Conservation (phyloP, 2,888 invertebrate genomes). For the Meiosimyza decipiens region DNA sequence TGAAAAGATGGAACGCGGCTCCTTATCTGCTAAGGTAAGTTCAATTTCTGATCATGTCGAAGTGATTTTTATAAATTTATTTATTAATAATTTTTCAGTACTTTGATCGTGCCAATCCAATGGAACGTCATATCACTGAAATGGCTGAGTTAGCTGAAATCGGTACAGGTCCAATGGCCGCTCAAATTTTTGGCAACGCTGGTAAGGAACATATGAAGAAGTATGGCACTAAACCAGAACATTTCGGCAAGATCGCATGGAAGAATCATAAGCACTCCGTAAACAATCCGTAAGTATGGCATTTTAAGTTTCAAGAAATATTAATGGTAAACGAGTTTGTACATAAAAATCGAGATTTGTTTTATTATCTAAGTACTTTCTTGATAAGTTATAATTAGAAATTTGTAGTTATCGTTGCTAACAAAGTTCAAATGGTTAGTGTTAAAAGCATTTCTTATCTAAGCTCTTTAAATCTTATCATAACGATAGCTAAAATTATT, state of each 20-base stretch:
- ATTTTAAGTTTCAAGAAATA: not conserved
- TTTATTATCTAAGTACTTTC: not conserved
- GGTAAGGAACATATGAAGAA: constrained; percentile 85
- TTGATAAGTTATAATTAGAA: too few species aligned
- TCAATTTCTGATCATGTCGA: not conserved
- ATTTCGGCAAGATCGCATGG: constrained; percentile 96
- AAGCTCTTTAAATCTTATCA: constrained; percentile 21
- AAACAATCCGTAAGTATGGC: constrained; percentile 84
- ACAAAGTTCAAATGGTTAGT: constrained; percentile 1
- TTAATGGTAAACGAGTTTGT: not conserved
- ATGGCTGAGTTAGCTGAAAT: constrained; percentile 88
- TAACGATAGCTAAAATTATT: not conserved
- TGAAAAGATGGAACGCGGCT: constrained; percentile 97
- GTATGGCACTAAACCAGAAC: constrained; percentile 91
- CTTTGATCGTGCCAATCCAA: constrained; percentile 86
- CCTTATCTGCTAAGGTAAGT: constrained; percentile 77
- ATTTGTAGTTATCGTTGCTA: not conserved
- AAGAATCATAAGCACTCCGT: constrained; percentile 98
- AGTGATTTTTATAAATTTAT: not conserved
- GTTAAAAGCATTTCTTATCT: constrained; percentile 16
- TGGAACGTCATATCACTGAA: constrained; percentile 87
- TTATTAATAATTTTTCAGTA: constrained; percentile 67
- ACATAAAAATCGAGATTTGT: not conserved
- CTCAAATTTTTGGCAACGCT: constrained; percentile 97
- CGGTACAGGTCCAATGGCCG: constrained; percentile 85